Conservation (phyloP, 2,888 invertebrate genomes). For the Rhagonycha fulva region DNA sequence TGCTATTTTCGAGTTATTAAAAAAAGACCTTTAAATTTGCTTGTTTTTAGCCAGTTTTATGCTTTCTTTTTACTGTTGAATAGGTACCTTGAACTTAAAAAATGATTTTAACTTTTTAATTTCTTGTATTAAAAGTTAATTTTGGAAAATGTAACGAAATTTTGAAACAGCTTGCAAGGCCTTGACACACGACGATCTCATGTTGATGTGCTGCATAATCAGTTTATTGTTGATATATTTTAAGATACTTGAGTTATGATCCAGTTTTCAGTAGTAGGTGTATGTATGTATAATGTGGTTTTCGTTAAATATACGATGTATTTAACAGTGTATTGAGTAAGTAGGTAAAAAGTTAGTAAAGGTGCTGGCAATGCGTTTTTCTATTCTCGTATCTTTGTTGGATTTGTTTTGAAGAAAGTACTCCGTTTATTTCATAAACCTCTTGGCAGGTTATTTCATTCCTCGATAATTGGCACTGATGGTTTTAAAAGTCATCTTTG, state of each 20-base stretch:
- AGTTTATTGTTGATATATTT: not conserved
- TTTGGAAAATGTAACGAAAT: not conserved
- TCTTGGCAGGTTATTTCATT: constrained; percentile 16
- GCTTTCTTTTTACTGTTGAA: not conserved
- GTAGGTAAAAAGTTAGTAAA: not conserved
- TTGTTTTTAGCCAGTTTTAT: not conserved
- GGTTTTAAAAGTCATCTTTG: constrained; percentile 4
- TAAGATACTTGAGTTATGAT: not conserved
- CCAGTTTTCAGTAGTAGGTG: not conserved
- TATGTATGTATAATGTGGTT: not conserved
- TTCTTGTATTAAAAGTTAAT: not conserved
- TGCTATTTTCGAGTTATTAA: not conserved
- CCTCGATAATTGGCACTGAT: constrained; percentile 11
- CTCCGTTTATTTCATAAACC: constrained; percentile 13
- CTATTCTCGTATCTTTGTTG: constrained; percentile 1
- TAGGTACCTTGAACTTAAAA: not conserved
- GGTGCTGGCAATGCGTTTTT: not conserved
- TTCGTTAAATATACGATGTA: not conserved
- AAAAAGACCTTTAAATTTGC: not conserved
- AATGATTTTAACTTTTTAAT: not conserved
- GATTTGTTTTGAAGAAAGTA: constrained; percentile 5
- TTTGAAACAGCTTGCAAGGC: not conserved
- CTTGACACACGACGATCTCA: not conserved
- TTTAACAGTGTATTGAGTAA: not conserved
- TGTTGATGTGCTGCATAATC: not conserved